Evolutionary conservation across 2,797 vertebrate species (phyloP), one percentile per base, ranked within the genome.

Genomic region (Siniperca obscura): DNA sequence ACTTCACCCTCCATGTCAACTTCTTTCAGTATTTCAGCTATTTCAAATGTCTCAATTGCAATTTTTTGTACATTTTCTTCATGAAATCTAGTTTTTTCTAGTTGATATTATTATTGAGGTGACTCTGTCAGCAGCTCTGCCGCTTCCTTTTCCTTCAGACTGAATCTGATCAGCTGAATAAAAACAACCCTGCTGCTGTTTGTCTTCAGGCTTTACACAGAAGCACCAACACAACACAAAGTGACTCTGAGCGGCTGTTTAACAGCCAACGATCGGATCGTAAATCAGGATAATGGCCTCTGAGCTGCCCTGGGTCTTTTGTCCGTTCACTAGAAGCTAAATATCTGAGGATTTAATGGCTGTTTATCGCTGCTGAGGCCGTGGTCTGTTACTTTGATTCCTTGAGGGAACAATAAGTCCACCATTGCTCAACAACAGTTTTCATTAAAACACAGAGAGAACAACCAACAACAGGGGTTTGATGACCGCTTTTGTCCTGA

Each of bases 331-430:
- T 56, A 36, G 11, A 53, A 34, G 56, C 40, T 64, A 57, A 69
- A 48, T 36, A 71, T 71, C 60, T 1, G 11, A 48, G 40, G 42
- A 81, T 65, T 2, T 76, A 70, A 52, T 22, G 46, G 12, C 53
- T 64, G 48, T 62, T 70, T 36, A 44, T 68, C n/a, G 7, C 14
- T 57, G 79, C 59, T 57, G 79, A 71, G 16, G 34, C 36, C 27
- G 53, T n/a, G 53, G 38, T 53, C 53, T 44, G 46, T 44, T 72
- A 22, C 52, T 40, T 25, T 11, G 25, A 16, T 25, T 14, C 55
- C 44, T 67, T 7, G 1, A 34, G 55, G 53, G 55, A 61, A 38
- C 13, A 22, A 59, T 59, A 25, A 61, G 38, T 42, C 40, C 40
- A 42, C 34, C 36, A 40, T 12, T 11, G 5, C 57, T 60, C 25